Conservation (phyloP, 1,140 invertebrate genomes). For the Thaumatotibia leucotreta region DNA sequence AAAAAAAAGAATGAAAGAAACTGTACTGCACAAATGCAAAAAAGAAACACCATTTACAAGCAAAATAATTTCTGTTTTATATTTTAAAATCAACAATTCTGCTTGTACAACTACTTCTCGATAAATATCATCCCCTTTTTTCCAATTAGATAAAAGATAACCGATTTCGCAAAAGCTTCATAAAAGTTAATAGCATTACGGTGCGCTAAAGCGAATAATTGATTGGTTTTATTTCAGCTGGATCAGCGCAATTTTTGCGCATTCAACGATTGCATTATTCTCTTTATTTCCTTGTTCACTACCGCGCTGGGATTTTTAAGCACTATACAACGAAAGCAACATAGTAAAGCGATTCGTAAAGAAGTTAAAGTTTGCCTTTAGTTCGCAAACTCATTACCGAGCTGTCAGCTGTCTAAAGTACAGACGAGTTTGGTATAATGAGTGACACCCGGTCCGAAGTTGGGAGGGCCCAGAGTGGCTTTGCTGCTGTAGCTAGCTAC, state of each 20-base stretch:
- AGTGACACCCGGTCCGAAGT: slow-evolving; percentile 30
- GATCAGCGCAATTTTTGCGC: not conserved
- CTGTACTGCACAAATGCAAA: too few species aligned
- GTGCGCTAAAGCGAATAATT: not conserved
- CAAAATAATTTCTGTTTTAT: too few species aligned
- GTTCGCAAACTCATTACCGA: slow-evolving; percentile 41
- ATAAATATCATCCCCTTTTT: not conserved
- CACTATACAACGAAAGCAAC: not conserved
- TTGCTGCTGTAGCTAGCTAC: not conserved
- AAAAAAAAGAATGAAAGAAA: too few species aligned
- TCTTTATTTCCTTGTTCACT: not conserved
- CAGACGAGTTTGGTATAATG: slow-evolving; percentile 29
- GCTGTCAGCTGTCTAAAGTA: slow-evolving; percentile 36
- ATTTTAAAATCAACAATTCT: too few species aligned
- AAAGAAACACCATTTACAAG: too few species aligned
- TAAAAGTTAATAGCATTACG: not conserved
- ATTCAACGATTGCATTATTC: not conserved
- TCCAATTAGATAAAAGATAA: not conserved
- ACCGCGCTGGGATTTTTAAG: not conserved
- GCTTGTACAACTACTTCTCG: too few species aligned
- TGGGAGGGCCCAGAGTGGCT: slow-evolving; percentile 15
- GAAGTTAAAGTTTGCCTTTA: slow-evolving; percentile 32
- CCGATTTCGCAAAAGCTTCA: not conserved
- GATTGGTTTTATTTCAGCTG: not conserved
- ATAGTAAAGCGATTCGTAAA: not conserved